phyloP scores from a whole-genome alignment of 2,113 vertebrate species.

The Alethe castanea region DNA sequence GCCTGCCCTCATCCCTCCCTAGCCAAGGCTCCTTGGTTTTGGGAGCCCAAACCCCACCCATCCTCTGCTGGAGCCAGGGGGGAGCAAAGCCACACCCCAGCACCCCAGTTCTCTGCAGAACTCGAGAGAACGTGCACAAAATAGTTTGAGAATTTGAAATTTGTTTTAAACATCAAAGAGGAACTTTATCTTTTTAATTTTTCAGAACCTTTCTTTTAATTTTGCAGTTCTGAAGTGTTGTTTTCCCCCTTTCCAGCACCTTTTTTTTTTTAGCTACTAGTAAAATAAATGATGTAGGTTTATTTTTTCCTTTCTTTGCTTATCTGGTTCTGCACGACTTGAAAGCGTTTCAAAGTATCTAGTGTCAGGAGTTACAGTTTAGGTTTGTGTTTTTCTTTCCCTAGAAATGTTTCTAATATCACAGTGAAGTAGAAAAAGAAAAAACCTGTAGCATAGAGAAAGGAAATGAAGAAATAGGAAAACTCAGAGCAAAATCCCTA shows the following conservation, averaged over 20 bases:
- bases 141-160: not conserved
- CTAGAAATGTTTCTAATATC: slow-evolving; percentile 39
- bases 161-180: not conserved
- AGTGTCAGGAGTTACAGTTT: slow-evolving; percentile 31
- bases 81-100: not conserved
- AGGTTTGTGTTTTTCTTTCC: not conserved
- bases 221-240: slow-evolving; percentile 1
- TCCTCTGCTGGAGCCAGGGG: not conserved
- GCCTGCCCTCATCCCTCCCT: fast-evolving
- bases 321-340: slow-evolving; percentile 37
- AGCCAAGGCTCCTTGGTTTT: not conserved
- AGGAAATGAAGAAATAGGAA: slow-evolving; percentile 27
- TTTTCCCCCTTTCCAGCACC: not conserved
- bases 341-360: slow-evolving; percentile 54
- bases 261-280: slow-evolving; percentile 41
- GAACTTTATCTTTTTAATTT: slow-evolving; percentile 34
- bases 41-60: not conserved
- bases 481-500: slow-evolving; percentile 2
- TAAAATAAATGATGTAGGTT: slow-evolving; percentile 48
- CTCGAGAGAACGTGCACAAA: not conserved
- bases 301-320: slow-evolving; percentile 48
- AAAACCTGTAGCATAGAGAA: not conserved
- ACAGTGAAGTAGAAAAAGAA: not conserved
- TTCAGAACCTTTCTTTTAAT: slow-evolving; percentile 33
- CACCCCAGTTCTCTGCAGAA: not conserved